A percentile compares a stretch with the other conserved stretches of the same genome.
Conservation (phyloP, 2,113 vertebrate genomes). For the Chamaea fasciata region DNA sequence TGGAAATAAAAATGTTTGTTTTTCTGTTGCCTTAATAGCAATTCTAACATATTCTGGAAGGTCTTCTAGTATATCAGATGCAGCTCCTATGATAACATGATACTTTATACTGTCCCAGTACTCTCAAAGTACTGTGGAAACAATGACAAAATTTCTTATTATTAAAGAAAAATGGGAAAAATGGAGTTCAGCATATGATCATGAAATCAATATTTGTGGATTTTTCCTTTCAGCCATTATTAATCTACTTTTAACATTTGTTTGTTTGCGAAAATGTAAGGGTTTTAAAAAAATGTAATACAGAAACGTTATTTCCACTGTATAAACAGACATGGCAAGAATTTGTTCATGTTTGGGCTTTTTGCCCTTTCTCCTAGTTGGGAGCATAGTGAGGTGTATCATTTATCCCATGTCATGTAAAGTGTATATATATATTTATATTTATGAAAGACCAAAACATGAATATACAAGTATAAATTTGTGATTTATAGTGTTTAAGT, state of each 20-base stretch:
- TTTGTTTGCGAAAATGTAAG: background rate
- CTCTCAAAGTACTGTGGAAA: background rate
- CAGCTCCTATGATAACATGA: background rate
- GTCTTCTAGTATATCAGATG: background rate
- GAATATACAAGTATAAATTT: background rate
- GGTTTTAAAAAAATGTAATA: background rate
- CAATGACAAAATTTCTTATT: background rate
- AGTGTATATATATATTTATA: background rate
- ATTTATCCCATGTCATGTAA: background rate
- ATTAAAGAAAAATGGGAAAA: background rate
- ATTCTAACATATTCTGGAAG: background rate
- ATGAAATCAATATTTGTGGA: background rate
- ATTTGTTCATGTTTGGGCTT: background rate
- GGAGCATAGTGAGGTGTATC: background rate
- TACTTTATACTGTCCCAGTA: background rate
- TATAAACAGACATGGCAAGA: background rate
- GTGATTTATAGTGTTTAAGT: background rate
- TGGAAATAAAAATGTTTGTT: background rate
- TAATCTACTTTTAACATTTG: background rate
- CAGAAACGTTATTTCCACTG: background rate
- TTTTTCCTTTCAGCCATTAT: background rate
- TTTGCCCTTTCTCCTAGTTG: background rate
- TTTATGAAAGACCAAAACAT: background rate
- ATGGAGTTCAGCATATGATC: background rate
- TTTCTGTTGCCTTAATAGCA: background rate